Conservation (phyloP, 1,140 invertebrate species). For the Zaprionus ornatus region DNA sequence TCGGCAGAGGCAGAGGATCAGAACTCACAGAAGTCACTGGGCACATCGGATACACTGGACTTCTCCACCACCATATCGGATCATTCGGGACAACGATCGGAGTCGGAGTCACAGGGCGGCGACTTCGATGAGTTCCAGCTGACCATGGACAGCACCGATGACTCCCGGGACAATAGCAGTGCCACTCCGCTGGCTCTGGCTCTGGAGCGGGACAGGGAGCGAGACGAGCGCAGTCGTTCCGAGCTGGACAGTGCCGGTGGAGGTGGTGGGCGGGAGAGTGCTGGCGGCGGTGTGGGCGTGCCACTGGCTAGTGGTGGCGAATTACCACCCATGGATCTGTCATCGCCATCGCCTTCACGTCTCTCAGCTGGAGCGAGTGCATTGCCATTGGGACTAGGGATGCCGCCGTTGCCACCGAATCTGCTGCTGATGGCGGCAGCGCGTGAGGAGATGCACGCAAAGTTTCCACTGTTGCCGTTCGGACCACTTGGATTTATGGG, state of each 20-base stretch:
- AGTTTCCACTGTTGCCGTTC: slow-evolving; percentile 89
- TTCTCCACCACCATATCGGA: slow-evolving; percentile 79
- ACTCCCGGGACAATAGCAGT: slow-evolving; percentile 72
- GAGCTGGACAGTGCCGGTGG: slow-evolving; percentile 36
- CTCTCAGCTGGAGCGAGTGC: slow-evolving; percentile 43
- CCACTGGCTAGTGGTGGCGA: slow-evolving; percentile 18
- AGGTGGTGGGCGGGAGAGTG: slow-evolving; percentile 38
- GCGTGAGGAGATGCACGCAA: slow-evolving; percentile 78
- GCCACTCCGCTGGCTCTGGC: slow-evolving; percentile 54
- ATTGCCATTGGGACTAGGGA: slow-evolving; percentile 61
- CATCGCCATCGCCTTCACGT: slow-evolving; percentile 61
- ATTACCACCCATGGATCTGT: slow-evolving; percentile 71
- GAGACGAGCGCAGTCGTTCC: slow-evolving; percentile 57
- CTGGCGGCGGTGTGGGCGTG: slow-evolving; percentile 2
- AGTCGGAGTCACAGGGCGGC: slow-evolving; percentile 73
- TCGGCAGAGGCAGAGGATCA: slow-evolving; percentile 68
- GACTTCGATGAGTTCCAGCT: slow-evolving; percentile 78
- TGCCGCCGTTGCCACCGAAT: slow-evolving; percentile 72
- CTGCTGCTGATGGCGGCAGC: slow-evolving; percentile 78
- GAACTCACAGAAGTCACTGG: slow-evolving; percentile 77
- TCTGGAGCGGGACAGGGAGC: slow-evolving; percentile 40
- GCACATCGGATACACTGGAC: slow-evolving; percentile 78
- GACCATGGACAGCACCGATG: slow-evolving; percentile 82
- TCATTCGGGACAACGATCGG: slow-evolving; percentile 76
- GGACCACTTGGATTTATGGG: slow-evolving; percentile 90